These are phyloP conservation scores for Ciconia maguari DNA, from an alignment of 2,113 vertebrate genomes.

Conservation along the genomic window DNA sequence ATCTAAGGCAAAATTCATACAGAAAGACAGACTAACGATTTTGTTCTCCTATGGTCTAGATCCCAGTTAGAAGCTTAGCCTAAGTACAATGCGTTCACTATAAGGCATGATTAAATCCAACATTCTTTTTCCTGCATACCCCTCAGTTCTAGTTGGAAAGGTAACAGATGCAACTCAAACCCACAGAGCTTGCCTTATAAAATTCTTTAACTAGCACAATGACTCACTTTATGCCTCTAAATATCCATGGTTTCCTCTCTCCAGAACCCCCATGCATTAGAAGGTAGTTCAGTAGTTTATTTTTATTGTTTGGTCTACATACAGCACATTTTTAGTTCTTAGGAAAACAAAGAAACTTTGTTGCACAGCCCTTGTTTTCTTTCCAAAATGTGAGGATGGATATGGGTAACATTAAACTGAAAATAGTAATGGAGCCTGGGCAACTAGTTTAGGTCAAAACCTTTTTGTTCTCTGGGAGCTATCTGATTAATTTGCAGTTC, in stretches of 20 bases:
- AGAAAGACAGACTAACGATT: slow-evolving; percentile 17
- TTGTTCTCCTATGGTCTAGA: slow-evolving; percentile 47
- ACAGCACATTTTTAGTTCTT: slow-evolving; percentile 75
- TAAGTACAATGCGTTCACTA: slow-evolving; percentile 63
- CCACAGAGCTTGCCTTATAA: slow-evolving; percentile 74
- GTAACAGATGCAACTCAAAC: slow-evolving; percentile 78
- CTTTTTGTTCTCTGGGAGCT: slow-evolving; percentile 66
- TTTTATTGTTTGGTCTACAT: slow-evolving; percentile 84
- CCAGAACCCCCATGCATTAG: slow-evolving; percentile 76
- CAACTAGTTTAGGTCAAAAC: slow-evolving; percentile 70
- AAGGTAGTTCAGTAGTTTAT: slow-evolving; percentile 80
- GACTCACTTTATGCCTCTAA: slow-evolving; percentile 80
- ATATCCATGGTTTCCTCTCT: slow-evolving; percentile 79
- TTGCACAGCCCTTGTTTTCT: slow-evolving; percentile 68
- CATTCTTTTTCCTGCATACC: slow-evolving; percentile 68
- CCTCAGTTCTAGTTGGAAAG: slow-evolving; percentile 71
- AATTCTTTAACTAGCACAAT: slow-evolving; percentile 75
- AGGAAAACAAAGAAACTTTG: slow-evolving; percentile 80
- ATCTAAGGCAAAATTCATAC: neutral
- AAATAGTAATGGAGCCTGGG: slow-evolving; percentile 70
- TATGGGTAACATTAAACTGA: slow-evolving; percentile 69
- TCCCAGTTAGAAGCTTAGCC: slow-evolving; percentile 40
- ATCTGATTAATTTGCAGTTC: slow-evolving; percentile 67
- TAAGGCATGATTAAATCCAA: slow-evolving; percentile 67
- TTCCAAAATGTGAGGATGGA: slow-evolving; percentile 73